A percentile compares a stretch with the other conserved stretches of the same genome.
Conservation (phyloP, 2,797 vertebrate species). For the Melanotaenia trifasciata region DNA sequence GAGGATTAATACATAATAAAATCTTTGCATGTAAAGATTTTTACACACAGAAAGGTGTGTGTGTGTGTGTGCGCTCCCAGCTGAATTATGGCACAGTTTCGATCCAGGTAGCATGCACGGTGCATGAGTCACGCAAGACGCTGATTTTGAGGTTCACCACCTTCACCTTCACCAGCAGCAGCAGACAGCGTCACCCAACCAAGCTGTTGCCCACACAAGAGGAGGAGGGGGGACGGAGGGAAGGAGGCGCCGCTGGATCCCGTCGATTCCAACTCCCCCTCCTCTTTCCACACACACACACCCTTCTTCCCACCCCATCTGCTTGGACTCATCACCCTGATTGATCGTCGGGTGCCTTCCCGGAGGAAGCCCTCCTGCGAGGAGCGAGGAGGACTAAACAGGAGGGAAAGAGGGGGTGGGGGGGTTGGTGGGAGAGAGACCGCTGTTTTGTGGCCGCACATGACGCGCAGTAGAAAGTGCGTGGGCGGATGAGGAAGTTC, state of each 20-base stretch:
- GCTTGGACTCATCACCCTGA: constrained; percentile 55
- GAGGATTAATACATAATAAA: no score
- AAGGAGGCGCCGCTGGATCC: constrained; percentile 53
- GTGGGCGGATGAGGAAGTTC: constrained; percentile 79
- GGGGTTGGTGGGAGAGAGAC: not conserved
- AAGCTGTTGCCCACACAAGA: constrained; percentile 45
- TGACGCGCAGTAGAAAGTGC: constrained; percentile 64
- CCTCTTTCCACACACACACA: not conserved
- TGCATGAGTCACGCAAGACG: constrained; percentile 57
- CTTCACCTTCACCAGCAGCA: constrained; percentile 9
- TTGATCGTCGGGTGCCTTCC: constrained; percentile 64
- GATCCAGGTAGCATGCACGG: constrained; percentile 36
- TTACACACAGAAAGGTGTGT: not conserved
- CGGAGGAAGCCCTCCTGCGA: constrained; percentile 49
- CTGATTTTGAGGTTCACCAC: constrained; percentile 41
- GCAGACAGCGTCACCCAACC: constrained; percentile 47
- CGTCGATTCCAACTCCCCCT: constrained; percentile 10
- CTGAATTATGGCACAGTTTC: not conserved
- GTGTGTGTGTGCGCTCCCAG: not conserved
- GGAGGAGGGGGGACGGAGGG: constrained; percentile 39
- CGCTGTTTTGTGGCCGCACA: constrained; percentile 46
- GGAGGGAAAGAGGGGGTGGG: not conserved
- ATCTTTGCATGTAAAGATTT: not conserved
- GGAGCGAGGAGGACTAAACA: constrained; percentile 23
- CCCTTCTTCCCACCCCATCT: constrained; percentile 6